Evolutionary conservation across 1,140 invertebrate genomes (phyloP).

Genomic region (Planococcus citri): DNA sequence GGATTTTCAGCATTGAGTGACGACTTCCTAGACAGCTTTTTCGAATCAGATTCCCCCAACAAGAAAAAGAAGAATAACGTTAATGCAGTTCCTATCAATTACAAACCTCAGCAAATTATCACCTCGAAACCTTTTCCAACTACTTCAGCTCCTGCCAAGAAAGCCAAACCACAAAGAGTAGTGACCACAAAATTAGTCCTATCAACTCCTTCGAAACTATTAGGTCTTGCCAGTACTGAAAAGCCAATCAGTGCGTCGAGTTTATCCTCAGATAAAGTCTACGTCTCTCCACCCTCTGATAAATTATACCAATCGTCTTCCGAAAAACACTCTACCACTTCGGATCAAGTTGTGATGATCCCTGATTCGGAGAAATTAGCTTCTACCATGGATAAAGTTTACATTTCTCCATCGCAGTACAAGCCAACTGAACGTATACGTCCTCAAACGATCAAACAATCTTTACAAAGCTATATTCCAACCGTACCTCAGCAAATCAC

Average conservation of each 20-base stretch:
- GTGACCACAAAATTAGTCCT: constrained; percentile 1
- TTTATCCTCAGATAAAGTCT: background rate
- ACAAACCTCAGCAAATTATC: constrained; percentile 11
- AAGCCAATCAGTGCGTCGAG: background rate
- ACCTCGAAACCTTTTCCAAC: constrained; percentile 15
- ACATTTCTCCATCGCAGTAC: background rate
- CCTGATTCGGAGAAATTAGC: background rate
- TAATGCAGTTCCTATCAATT: background rate
- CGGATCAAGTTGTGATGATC: background rate
- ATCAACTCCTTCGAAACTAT: background rate
- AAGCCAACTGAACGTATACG: background rate
- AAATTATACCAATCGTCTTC: background rate
- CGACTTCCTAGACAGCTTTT: constrained; percentile 31
- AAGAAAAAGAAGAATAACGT: constrained; percentile 30
- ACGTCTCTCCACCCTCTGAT: background rate
- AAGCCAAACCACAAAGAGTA: background rate
- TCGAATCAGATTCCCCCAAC: constrained; percentile 23
- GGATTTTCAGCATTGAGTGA: constrained; percentile 31
- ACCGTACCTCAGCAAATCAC: background rate
- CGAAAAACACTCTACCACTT: background rate
- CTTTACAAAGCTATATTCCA: background rate
- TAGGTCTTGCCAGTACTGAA: background rate
- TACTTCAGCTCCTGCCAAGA: background rate
- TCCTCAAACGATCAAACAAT: background rate
- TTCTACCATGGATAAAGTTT: background rate